Evolutionary conservation across 2,888 invertebrate genomes (phyloP), one percentile per base, ranked within the genome.

Genomic region (Coenonympha arcania): DNA sequence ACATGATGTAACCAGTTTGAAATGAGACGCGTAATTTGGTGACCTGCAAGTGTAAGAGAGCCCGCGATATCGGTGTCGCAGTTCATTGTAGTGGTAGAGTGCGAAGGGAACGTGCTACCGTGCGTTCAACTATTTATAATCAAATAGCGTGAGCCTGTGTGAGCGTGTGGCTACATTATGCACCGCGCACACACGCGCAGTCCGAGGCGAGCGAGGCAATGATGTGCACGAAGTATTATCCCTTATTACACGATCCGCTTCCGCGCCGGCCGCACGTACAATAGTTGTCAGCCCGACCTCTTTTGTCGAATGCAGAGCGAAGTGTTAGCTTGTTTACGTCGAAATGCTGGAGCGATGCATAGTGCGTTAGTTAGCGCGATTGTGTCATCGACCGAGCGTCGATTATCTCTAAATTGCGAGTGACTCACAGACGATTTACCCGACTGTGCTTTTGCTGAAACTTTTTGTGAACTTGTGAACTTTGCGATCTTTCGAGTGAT

Each of bases 101-200:
- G 76, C 79, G 79, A 85, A 85, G 82, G 83, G 82, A 84, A 78
- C 83, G 79, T 81, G 85, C 85, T 85, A 84, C 86, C 77, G 86
- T 84, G 84, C 81, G 84, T 81, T 84, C 77, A 72, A 83, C 84
- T 84, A 83, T 85, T 85, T 85, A 82, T 85, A 84, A 84, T 85
- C 79, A 80, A 84, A 84, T 80, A 73, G 70, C 64, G 63, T 59
- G 58, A 64, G 65, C 55, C 56, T 61, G 62, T 64, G 83, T 84
- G 83, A 78, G 81, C 72, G 77, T 71, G 73, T 75, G 73, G 68
- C 69, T 66, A 84, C 82, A 69, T 74, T 79, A 82, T 86, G 82
- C 85, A 84, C 76, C 78, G 69, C 79, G 73, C 82, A 52, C 69
- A 69, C 69, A 79, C 72, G 71, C 51, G 50, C 43, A 62, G 57